Base-by-base conservation (phyloP, 2,888 invertebrate species). In the Conistra vaccinii region DNA sequence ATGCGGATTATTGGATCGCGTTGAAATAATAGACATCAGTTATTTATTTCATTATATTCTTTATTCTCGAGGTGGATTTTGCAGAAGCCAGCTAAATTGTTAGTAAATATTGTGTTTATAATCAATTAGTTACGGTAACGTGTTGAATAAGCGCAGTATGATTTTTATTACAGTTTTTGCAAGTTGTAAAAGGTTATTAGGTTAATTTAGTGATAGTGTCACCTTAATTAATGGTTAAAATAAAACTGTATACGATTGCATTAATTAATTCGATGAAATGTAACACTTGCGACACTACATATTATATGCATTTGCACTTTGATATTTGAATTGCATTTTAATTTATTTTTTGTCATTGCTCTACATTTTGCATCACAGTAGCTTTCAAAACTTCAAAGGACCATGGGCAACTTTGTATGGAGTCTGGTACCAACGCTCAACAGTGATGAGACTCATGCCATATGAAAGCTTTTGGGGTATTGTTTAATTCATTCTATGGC, bases 171-270 rank as follows among this genome's bases (percentile, higher is more conserved):
- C n/a, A 61, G 14, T 82, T 72, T 73, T 73, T 78, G 69, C 69
- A 78, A 78, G 48, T 61, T 51, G 51, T 57, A 73, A 82, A 82
- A 82, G 83, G 75, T 76, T 66, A 84, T 53, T 76, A 60, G 80
- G 71, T 79, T 83, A 79, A 69, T 79, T 60, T 35, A 26, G 60
- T 72, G 69, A 60, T 66, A 79, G 29, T 76, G 72, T 82, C 79
- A 61, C 29, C 39, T 68, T 62, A 73, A 73, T 85, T 76, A 75
- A 82, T 69, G 42, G 12, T 51, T 67, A 23, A 42, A 72, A 26
- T 66, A 23, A 66, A 55, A 57, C 10, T 51, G 10, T 39, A 26
- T 45, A 62, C 32, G 53, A 57, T 61, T 65, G 35, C 23, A 71
- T 69, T 53, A 3, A 66, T 68, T 72, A 58, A 53, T 71, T 51